phyloP scores from a whole-genome alignment of 2,113 vertebrate species.

The Recurvirostra avosetta region DNA sequence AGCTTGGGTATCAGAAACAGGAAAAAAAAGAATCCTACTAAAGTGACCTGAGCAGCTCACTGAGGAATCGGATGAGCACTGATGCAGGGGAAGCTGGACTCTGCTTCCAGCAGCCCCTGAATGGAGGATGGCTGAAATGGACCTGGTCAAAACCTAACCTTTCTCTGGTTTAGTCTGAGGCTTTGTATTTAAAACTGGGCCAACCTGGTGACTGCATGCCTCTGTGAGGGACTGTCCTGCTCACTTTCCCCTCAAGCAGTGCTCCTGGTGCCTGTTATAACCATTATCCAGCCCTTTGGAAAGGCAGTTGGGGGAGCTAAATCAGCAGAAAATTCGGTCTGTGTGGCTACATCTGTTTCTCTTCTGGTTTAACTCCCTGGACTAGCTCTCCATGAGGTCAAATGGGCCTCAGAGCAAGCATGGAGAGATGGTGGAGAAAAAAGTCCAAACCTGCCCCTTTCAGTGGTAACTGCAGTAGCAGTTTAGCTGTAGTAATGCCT shows the following conservation, averaged over 20 bases:
- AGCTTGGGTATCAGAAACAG: not conserved
- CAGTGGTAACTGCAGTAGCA: not conserved
- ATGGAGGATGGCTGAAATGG: not conserved
- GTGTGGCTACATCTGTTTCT: not conserved
- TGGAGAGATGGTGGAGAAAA: not conserved
- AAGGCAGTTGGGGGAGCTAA: not conserved
- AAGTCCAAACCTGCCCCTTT: not conserved
- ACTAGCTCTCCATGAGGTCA: not conserved
- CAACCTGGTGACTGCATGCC: not conserved
- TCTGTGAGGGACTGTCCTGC: not conserved
- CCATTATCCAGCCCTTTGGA: not conserved
- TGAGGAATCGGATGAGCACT: not conserved
- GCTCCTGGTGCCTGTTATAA: not conserved
- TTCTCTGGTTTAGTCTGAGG: not conserved
- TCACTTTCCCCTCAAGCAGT: not conserved
- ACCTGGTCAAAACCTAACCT: not conserved
- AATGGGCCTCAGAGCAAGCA: not conserved
- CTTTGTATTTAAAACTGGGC: not conserved
- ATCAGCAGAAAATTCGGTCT: not conserved
- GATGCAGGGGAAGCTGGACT: not conserved
- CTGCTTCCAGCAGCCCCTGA: not conserved
- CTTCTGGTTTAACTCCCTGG: not conserved
- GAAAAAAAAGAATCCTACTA: rapidly evolving
- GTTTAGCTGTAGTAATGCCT: not conserved
- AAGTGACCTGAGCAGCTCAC: not conserved